phyloP scores from a whole-genome alignment of 2,888 invertebrate species.

The Eupithecia centaureata region DNA sequence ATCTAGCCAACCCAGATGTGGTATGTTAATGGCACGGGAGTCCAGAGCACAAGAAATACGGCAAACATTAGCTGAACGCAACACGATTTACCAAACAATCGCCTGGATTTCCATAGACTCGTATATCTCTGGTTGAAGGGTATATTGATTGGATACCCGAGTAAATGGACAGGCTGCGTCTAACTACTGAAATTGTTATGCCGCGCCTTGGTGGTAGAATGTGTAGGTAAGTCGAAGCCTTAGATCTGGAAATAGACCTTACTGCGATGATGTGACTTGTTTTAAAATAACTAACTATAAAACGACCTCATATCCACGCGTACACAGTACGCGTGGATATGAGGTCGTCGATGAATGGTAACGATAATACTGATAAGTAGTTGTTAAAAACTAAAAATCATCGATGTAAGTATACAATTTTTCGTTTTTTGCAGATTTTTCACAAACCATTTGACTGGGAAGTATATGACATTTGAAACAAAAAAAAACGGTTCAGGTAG shows the following conservation, averaged over 20 bases:
- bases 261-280: not conserved
- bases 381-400: no score
- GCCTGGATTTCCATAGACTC: slow-evolving; percentile 20
- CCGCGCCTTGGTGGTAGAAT: not conserved
- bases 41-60: slow-evolving; percentile 48
- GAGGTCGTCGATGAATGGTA: no score
- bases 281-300: no score
- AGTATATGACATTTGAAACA: no score
- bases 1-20: slow-evolving; percentile 2
- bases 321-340: no score
- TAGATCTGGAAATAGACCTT: not conserved
- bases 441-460: no score
- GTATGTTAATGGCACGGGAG: slow-evolving; percentile 25
- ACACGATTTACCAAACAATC: slow-evolving; percentile 18
- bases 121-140: slow-evolving; percentile 7
- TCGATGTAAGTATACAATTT: no score
- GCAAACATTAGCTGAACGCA: slow-evolving; percentile 58
- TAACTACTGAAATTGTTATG: not conserved
- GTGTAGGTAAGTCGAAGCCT: not conserved
- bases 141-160: slow-evolving; percentile 5
- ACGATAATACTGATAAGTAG: no score
- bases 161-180: slow-evolving; percentile 3
- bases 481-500: no score
- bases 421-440: no score
- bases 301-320: no score